Evolutionary conservation across 2,797 vertebrate genomes (phyloP).

Genomic region (Molossus molossus): DNA sequence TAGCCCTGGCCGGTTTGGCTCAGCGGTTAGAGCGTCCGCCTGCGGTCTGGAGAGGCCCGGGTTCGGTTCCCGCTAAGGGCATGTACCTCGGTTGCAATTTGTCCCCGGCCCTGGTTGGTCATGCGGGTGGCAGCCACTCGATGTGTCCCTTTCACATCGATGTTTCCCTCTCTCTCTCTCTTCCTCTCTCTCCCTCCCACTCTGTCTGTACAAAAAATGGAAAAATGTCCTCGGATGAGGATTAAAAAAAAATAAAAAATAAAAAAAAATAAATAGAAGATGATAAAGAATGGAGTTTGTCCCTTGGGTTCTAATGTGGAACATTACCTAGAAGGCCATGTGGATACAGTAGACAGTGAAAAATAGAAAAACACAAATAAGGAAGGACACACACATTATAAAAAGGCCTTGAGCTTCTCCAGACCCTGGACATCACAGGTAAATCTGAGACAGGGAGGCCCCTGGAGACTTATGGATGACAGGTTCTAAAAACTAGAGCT

Average conservation of each 20-base stretch:
- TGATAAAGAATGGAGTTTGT: constrained; percentile 39
- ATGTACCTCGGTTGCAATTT: no score
- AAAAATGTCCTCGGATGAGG: no score
- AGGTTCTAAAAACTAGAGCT: constrained; percentile 27
- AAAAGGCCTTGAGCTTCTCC: not conserved
- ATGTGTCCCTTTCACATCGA: no score
- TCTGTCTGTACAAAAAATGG: no score
- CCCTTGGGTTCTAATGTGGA: not conserved
- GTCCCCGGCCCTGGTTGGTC: no score
- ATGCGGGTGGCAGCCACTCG: no score
- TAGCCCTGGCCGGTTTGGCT: not conserved
- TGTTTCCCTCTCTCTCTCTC: no score
- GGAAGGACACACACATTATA: not conserved
- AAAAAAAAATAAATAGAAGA: not conserved
- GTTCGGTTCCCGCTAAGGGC: no score
- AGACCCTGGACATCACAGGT: not conserved
- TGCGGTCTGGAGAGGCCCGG: no score
- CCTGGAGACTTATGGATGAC: not conserved
- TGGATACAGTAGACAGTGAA: not conserved
- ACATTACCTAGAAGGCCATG: not conserved
- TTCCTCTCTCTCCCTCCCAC: no score
- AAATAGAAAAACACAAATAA: constrained; percentile 17
- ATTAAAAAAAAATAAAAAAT: no score
- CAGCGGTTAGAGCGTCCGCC: no score
- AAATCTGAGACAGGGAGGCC: not conserved